Percentiles rank a stretch among this genome's conserved stretches.
These are phyloP conservation scores for Cephonodes hylas DNA, from an alignment of 2,888 invertebrate species.

Conservation along the genomic window DNA sequence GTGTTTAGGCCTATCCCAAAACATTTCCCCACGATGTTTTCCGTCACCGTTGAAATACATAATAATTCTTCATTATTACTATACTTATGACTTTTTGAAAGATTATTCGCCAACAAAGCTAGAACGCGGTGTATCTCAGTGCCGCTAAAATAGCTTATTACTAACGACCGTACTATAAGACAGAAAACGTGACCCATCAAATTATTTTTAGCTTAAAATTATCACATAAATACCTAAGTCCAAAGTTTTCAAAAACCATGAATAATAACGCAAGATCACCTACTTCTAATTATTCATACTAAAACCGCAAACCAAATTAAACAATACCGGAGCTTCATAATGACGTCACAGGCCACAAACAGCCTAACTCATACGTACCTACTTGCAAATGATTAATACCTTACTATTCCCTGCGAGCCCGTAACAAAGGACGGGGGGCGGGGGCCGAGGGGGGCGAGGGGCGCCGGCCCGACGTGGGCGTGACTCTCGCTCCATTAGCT, in stretches of 20 bases:
- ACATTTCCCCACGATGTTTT: too few species aligned
- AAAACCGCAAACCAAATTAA: background rate
- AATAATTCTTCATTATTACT: too few species aligned
- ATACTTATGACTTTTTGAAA: too few species aligned
- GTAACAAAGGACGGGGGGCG: constrained; percentile 27
- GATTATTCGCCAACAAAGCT: too few species aligned
- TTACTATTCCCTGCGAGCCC: constrained; percentile 11
- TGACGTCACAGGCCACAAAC: background rate
- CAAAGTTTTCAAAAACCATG: background rate
- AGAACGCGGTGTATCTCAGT: too few species aligned
- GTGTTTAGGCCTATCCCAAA: too few species aligned
- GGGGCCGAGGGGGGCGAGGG: constrained; percentile 43
- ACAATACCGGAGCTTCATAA: background rate
- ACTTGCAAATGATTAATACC: constrained; percentile 9
- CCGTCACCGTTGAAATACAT: too few species aligned
- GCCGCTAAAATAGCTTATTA: too few species aligned
- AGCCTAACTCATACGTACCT: constrained; percentile 2
- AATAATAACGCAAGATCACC: background rate
- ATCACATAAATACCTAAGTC: background rate
- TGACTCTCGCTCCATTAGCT: constrained; percentile 28
- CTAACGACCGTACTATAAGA: too few species aligned
- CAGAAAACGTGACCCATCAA: too few species aligned
- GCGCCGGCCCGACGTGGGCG: constrained; percentile 56
- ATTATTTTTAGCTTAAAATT: too few species aligned
- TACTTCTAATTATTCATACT: background rate